A percentile compares a stretch with the other conserved stretches of the same genome.
These are phyloP conservation scores for Lagorchestes hirsutus DNA, from an alignment of 2,797 vertebrate species.

Conservation along the genomic window DNA sequence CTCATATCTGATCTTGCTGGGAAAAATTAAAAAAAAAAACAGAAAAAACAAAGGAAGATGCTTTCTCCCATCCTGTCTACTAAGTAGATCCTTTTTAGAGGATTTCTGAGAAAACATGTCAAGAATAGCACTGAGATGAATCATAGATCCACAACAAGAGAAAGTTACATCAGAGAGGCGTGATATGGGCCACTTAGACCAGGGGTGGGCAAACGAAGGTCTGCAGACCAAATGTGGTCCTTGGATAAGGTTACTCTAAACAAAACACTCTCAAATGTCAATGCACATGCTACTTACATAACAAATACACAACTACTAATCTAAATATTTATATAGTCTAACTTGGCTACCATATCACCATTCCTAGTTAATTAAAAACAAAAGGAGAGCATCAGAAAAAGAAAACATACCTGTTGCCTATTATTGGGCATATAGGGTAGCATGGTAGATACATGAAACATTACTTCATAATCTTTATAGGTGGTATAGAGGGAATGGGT, in stretches of 20 bases:
- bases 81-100: background rate
- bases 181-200: background rate
- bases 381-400: background rate
- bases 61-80: background rate
- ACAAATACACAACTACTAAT: background rate
- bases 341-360: background rate
- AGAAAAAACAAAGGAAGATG: background rate
- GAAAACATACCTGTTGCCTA: conserved; percentile 93
- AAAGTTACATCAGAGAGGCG: background rate
- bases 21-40: background rate
- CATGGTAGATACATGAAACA: conserved; percentile 98
- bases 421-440: conserved; percentile 98
- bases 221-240: background rate
- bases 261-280: background rate
- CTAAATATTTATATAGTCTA: background rate
- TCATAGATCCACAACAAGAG: background rate
- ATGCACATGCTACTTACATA: background rate
- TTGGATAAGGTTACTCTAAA: background rate
- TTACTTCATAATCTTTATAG: conserved; percentile 98
- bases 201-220: background rate
- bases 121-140: background rate
- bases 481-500: conserved; percentile 98
- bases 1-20: background rate
- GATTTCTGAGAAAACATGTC: background rate
- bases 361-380: background rate